These are phyloP conservation scores for Sinhomidia bicolor DNA, from an alignment of 2,888 invertebrate genomes.

Conservation along the genomic window DNA sequence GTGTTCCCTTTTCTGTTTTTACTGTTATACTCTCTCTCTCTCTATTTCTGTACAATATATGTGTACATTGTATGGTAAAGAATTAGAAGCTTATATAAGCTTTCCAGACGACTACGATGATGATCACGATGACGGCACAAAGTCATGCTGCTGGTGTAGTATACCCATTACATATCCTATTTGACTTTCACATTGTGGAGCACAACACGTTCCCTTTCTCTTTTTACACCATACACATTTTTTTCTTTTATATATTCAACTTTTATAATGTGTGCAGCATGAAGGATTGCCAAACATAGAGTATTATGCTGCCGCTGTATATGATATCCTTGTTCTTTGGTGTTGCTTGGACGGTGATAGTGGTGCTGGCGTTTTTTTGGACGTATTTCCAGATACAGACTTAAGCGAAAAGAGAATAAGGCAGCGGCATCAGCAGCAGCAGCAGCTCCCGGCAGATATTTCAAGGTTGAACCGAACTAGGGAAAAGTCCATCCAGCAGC, in stretches of 20 bases:
- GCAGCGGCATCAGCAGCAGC: no score
- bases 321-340: not conserved
- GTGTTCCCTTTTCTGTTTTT: constrained; percentile 32
- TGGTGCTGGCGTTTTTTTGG: no score
- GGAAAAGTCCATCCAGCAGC: not conserved
- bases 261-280: not conserved
- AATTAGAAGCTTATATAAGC: not conserved
- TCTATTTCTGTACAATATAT: not conserved
- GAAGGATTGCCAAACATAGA: not conserved
- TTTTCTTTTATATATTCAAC: not conserved
- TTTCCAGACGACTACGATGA: not conserved
- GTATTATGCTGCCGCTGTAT: no score
- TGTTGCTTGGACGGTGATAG: not conserved
- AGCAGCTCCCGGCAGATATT: constrained; percentile 14
- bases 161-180: not conserved
- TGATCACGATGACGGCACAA: not conserved
- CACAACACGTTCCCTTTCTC: not conserved
- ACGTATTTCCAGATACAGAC: no score
- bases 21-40: constrained; percentile 19
- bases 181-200: not conserved
- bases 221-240: not conserved
- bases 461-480: constrained; percentile 54
- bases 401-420: no score
- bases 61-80: no score
- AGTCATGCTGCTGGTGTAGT: not conserved